These are phyloP conservation scores for Phasia obesa DNA, from an alignment of 2,888 invertebrate species.

Conservation along the genomic window DNA sequence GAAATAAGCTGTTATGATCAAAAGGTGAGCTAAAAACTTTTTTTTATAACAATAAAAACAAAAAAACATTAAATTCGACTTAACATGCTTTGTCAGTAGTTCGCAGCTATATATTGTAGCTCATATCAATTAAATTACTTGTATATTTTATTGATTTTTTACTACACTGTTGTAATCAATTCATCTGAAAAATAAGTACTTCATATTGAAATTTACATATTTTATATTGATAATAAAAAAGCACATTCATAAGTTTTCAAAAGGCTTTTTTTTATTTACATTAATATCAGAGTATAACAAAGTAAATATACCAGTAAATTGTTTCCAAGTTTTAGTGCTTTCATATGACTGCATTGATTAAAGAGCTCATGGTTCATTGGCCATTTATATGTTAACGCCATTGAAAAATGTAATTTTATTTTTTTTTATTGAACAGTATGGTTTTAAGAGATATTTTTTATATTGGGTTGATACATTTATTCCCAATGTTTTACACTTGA, in stretches of 20 bases:
- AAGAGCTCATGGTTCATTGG: conserved; percentile 48
- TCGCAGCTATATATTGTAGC: too few species aligned
- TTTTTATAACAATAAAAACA: too few species aligned
- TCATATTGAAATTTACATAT: conserved; percentile 6
- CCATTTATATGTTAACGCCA: conserved; percentile 22
- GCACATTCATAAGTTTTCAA: not conserved
- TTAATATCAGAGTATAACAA: not conserved
- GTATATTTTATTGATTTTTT: too few species aligned
- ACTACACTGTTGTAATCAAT: not conserved
- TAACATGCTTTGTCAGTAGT: too few species aligned
- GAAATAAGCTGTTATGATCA: too few species aligned
- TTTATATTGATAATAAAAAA: not conserved
- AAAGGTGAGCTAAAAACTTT: too few species aligned
- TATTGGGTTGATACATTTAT: too few species aligned
- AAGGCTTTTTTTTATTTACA: conserved; percentile 2
- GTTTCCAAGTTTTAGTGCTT: not conserved
- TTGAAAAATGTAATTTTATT: conserved; percentile 25
- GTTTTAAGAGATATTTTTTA: too few species aligned
- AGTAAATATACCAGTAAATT: conserved; percentile 14
- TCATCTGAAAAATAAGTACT: not conserved
- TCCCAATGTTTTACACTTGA: too few species aligned
- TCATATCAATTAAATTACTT: too few species aligned
- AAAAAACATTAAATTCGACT: too few species aligned
- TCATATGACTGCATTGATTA: conserved; percentile 21
- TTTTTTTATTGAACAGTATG: not conserved